Base-by-base conservation (phyloP, 2,888 invertebrate species). In the Agriopis marginaria region DNA sequence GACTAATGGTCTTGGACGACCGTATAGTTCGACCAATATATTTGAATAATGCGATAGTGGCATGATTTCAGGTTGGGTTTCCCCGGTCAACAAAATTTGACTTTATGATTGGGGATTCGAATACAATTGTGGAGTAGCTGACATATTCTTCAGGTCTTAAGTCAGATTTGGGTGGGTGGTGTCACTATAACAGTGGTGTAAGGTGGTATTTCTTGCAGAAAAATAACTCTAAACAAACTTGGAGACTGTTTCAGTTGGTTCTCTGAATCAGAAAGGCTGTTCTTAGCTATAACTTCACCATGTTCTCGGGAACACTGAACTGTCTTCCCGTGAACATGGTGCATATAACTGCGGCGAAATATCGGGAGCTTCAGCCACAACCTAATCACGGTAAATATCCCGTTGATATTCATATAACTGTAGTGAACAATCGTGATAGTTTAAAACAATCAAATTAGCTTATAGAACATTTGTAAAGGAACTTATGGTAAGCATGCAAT, bases 31-130 rank as follows among this genome's bases (percentile, higher is more conserved):
- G 54, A 70, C 53, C 56, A 68, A 63, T 12, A 45, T 47, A n/a
- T 12, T 12, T 59, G 68, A 73, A 68, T 79, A 77, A 72, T 63
- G 59, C 32, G 55, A 70, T 73, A 73, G 71, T 61, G 66, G 74
- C 39, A 73, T 68, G 75, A 72, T 66, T 68, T 73, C 62, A 71
- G 64, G 63, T 68, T 49, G 58, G 32, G 63, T 73, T 68, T 76
- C 68, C 71, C 53, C 73, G 32, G 51, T 68, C 79, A 42, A 51
- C 42, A 55, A 44, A 17, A 12, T 50, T 23, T 32, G 32, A 32
- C 11, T 47, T 56, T 54, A 53, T 39, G 9, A 12, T 10, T 39
- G 49, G 32, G 39, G 39, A 50, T 17, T 17, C 23, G 45, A 9
- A 32, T 47, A n/a, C 49, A 39, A 49, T 60, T 45, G 7, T 61